Evolutionary conservation across 2,113 vertebrate species (phyloP), one percentile per base, ranked within the genome.

Genomic region (Junco hyemalis): DNA sequence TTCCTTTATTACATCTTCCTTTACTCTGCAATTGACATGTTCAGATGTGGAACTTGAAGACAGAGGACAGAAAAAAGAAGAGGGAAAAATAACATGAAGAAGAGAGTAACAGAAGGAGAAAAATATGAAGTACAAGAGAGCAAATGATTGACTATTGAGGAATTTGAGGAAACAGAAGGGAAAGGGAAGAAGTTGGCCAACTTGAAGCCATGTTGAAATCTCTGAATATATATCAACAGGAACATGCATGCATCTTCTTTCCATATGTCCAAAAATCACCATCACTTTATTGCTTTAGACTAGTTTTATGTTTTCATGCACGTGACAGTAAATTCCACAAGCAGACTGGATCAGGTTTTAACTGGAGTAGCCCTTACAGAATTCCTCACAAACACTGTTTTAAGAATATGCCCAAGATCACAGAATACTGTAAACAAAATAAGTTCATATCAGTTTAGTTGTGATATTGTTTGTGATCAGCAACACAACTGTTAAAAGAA

Each of bases 1-100:
- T 90, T 95, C 93, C 88, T 95, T 88, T 96, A 92, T 96, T 81
- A 60, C 42, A 70, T 96, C 96, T 95, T 96, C 95, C 86, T 96
- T 94, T 86, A 95, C 35, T 94, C 73, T 95, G 96, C 82, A 94
- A 81, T 35, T 92, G 86, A 74, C 81, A 96, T 91, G 79, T 35
- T 95, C 92, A 95, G 86, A 56, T 94, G 93, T 83, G 88, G 92
- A 92, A 94, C 91, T 96, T 95, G 92, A 90, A 94, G 77, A 68
- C 8, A 2, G 61, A 93, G 83, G 96, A 96, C 77, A 97, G 96
- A 91, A 95, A 95, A 95, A 94, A 93, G 86, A 92, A 94, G 82
- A 95, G 33, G 83, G 80, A 76, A 92, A 96, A 97, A 96, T 66
- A 92, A 81, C 8, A 2, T 88, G 82, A 92, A 94, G 92, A 94